Evolutionary conservation across 2,888 invertebrate species (phyloP).

Genomic region (Drosophila picticornis): DNA sequence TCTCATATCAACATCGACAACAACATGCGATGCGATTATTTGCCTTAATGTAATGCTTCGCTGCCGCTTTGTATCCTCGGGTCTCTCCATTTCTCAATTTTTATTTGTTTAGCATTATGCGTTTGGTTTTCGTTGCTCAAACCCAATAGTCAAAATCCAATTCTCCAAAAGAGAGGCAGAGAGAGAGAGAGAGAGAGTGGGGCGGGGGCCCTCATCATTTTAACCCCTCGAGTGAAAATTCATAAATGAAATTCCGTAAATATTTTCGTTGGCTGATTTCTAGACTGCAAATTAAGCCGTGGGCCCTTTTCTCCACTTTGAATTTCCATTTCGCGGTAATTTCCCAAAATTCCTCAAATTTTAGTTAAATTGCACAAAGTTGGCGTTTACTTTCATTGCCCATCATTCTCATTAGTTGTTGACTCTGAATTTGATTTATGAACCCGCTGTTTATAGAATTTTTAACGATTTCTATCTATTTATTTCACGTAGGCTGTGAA

Average conservation of each 20-base stretch:
- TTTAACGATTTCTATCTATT: no score
- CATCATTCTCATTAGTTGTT: not conserved
- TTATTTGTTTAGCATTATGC: constrained; percentile 75
- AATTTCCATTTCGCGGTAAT: constrained; percentile 1
- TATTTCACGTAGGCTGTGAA: not conserved
- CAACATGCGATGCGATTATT: constrained; percentile 63
- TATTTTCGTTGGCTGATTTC: constrained; percentile 68
- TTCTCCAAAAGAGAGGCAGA: not conserved
- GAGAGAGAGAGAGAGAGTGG: not conserved
- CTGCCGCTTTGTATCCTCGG: constrained; percentile 42
- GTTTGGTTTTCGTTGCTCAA: constrained; percentile 41
- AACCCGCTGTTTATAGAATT: no score
- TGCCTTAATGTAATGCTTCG: constrained; percentile 56
- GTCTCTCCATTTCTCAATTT: constrained; percentile 21
- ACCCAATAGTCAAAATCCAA: constrained; percentile 6
- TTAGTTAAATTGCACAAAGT: constrained; percentile 11
- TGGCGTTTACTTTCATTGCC: not conserved
- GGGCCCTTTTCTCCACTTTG: constrained; percentile 14
- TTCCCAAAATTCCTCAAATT: constrained; percentile 14
- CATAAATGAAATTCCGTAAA: constrained; percentile 78
- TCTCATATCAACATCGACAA: constrained; percentile 37
- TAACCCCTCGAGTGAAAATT: constrained; percentile 61
- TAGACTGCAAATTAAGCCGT: constrained; percentile 50
- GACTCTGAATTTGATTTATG: not conserved
- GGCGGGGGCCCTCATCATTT: constrained; percentile 15